Evolutionary conservation across 2,888 invertebrate species (phyloP), one percentile per base, ranked within the genome.

Genomic region (Petrophora chlorosata): DNA sequence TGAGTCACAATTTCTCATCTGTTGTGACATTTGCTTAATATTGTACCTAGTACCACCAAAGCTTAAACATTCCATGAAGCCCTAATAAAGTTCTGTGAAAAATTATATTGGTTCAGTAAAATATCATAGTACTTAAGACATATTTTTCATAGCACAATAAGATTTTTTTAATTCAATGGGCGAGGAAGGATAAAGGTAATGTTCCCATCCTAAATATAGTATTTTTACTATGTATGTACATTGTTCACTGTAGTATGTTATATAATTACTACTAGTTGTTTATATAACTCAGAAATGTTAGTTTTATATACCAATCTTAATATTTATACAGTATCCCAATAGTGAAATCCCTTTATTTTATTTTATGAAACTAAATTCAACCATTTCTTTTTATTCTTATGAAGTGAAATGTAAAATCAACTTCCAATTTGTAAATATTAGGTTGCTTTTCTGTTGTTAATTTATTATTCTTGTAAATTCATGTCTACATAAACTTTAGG

Each of bases 61-160:
- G 85, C 85, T 86, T 82, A 81, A 86, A 89, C 88, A 89, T 89
- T 89, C 88, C 88, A 89, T 82, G 34, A 76, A 83, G 78, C 80
- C 80, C 76, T 75, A 67, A 75, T 78, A 79, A 80, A 78, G 73
- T 78, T 65, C 41, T 76, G 69, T 80, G 65, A 79, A 82, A 77
- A 76, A 73, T 77, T 75, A 72, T 71, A 82, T 85, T 80, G 79
- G 79, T 84, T 67, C 65, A 50, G 7, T 2, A 35, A 33, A 60
- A 68, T 68, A 66, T 61, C 65, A 63, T 66, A 34, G 55, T 62
- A 57, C 23, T 41, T 52, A 49, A 25, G 39, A 34, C 28, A 23
- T 46, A 44, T 29, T 39, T 46, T 47, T 53, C 16, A 32, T 41
- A 42, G 36, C 22, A 30, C 12, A 36, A 17, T 16, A 17, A 17